These are phyloP conservation scores for Manis pentadactyla DNA, from an alignment of 2,797 vertebrate species.

Conservation along the genomic window DNA sequence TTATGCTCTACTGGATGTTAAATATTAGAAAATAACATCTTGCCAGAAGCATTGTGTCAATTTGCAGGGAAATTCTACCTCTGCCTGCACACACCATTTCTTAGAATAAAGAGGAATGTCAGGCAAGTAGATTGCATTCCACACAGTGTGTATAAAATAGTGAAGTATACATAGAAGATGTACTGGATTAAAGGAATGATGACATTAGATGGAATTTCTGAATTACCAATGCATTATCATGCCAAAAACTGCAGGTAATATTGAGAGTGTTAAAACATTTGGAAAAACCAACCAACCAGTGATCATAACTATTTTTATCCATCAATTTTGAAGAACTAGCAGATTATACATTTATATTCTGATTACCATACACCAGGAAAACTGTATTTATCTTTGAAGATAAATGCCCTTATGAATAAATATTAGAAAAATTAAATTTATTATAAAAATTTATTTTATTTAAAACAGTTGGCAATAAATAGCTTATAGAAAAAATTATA, in stretches of 20 bases:
- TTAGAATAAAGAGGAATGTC: background rate
- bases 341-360: background rate
- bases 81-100: background rate
- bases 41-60: background rate
- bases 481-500: background rate
- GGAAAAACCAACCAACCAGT: background rate
- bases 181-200: background rate
- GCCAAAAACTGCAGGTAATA: background rate
- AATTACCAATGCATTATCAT: background rate
- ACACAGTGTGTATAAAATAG: background rate
- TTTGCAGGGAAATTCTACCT: background rate
- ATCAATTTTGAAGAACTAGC: background rate
- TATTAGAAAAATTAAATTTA: background rate
- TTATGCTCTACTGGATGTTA: background rate
- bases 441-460: background rate
- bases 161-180: fast-evolving
- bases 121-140: background rate
- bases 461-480: background rate
- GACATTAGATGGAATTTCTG: background rate
- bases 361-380: background rate
- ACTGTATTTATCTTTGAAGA: background rate
- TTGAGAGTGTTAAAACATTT: background rate
- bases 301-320: background rate
- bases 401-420: background rate
- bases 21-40: background rate